These are phyloP conservation scores for Oligia fasciuncula DNA, from an alignment of 2,888 invertebrate genomes.

Conservation along the genomic window DNA sequence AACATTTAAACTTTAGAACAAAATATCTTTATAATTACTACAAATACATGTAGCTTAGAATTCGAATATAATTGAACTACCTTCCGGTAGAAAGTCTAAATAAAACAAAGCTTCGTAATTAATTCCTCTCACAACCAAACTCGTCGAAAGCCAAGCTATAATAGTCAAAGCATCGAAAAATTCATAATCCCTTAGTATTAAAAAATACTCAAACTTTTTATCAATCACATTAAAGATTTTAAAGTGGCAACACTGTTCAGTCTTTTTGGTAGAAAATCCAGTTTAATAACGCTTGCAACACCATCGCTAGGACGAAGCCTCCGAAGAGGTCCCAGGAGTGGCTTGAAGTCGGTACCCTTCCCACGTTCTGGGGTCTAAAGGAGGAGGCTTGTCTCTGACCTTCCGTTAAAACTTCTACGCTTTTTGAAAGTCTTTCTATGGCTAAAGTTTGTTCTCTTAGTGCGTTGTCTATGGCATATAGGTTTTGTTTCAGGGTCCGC, in stretches of 20 bases:
- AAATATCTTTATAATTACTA: conserved; percentile 7
- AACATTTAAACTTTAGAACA: conserved; percentile 7
- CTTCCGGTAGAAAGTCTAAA: conserved; percentile 7
- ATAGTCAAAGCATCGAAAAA: conserved; percentile 46
- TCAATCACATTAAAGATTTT: conserved; percentile 59
- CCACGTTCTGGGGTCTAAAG: conserved; percentile 71
- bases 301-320: conserved; percentile 82
- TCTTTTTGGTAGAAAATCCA: conserved; percentile 85
- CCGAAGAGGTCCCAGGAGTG: conserved; percentile 84
- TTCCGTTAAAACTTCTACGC: conserved; percentile 75
- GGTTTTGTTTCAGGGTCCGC: conserved; percentile 86
- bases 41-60: conserved; percentile 10
- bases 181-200: conserved; percentile 47
- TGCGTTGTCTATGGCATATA: conserved; percentile 86
- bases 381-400: conserved; percentile 66
- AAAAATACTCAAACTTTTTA: conserved; percentile 51
- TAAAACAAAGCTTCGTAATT: not conserved
- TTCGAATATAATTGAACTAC: conserved; percentile 22
- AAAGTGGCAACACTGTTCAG: conserved; percentile 71
- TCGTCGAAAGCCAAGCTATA: conserved; percentile 32
- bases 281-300: conserved; percentile 82
- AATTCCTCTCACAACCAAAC: conserved; percentile 26
- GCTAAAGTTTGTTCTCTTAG: conserved; percentile 88
- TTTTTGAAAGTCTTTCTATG: conserved; percentile 80
- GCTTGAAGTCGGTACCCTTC: conserved; percentile 68